Evolutionary conservation across 2,113 vertebrate genomes (phyloP), one percentile per base, ranked within the genome.

Genomic region (Vimba vimba): DNA sequence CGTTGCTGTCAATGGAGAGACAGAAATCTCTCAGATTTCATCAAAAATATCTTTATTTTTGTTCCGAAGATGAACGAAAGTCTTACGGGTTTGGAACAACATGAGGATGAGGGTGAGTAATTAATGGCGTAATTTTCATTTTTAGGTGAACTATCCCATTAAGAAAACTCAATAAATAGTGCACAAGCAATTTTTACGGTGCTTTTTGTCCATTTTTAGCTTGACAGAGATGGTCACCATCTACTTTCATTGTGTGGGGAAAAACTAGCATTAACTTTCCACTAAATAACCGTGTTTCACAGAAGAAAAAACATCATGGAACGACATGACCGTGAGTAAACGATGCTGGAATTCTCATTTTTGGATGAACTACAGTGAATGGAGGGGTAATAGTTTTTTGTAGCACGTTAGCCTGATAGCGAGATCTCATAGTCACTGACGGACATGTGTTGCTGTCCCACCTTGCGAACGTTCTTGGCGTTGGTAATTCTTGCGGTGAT

Each of bases 391-490:
- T 4, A 21, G 45, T 33, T 50, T 68, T 9, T 7, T 11, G 0
- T 21, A 9, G n/a, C 23, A 19, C 33, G 30, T 96, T 91, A 99
- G 89, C 97, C 97, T 0, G 98, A 99, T 86, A 99, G 87, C 0
- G 97, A 97, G 93, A 99, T 98, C 89, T 99, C 98, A 52, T 97
- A 98, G 96, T 99, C 98, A 86, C 97, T 98, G 85, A 93, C 83
- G 0, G 97, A 98, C 77, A 95, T 90, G 59, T 96, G 90, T 0
- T 96, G 93, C 85, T 95, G 96, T 7, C 97, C 97, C 82, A 96
- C 95, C 94, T 97, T 96, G 8, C 95, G 94, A 9, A 96, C 19
- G 45, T 99, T 99, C 91, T 97, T 99, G 4, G 97, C 97, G 2
- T 98, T 98, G 3, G 96, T 96, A 73, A 99, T 97, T 52, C 96